A percentile compares a stretch with the other conserved stretches of the same genome.
Conservation (phyloP, 1,140 invertebrate species). For the Brachionus koreanus region DNA sequence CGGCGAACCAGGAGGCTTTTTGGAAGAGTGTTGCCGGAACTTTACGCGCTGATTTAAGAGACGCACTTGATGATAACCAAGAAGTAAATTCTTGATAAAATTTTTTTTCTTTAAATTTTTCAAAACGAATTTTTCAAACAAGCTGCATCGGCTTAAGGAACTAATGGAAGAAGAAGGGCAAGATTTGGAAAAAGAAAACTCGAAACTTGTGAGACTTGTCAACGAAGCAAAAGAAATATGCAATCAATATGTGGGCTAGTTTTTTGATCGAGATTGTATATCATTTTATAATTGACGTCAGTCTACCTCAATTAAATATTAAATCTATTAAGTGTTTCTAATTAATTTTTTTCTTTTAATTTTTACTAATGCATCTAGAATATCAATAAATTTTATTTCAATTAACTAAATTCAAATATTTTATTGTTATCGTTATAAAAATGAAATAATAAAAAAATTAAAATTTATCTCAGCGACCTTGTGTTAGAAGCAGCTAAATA, state of each 20-base stretch:
- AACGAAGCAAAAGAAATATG: slow-evolving; percentile 39
- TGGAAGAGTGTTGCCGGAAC: slow-evolving; percentile 6
- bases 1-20: slow-evolving; percentile 18
- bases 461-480: no score
- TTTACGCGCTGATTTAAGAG: not conserved
- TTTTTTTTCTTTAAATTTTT: not conserved
- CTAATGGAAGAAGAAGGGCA: slow-evolving; percentile 28
- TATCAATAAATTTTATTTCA: no score
- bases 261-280: not conserved
- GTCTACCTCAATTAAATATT: not conserved
- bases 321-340: not conserved
- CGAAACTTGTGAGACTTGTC: not conserved
- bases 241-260: slow-evolving; percentile 3
- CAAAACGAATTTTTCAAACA: not conserved
- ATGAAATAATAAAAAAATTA: no score
- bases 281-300: not conserved
- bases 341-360: not conserved
- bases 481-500: no score
- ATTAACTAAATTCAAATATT: no score
- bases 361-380: not conserved
- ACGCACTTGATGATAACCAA: slow-evolving; percentile 7
- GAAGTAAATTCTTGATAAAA: not conserved
- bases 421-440: no score
- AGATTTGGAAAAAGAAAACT: slow-evolving; percentile 19
- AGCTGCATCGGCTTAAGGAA: slow-evolving; percentile 20